A percentile compares a stretch with the other conserved stretches of the same genome.
phyloP scores from a whole-genome alignment of 1,140 invertebrate genomes.

The Hylaeus anthracinus region DNA sequence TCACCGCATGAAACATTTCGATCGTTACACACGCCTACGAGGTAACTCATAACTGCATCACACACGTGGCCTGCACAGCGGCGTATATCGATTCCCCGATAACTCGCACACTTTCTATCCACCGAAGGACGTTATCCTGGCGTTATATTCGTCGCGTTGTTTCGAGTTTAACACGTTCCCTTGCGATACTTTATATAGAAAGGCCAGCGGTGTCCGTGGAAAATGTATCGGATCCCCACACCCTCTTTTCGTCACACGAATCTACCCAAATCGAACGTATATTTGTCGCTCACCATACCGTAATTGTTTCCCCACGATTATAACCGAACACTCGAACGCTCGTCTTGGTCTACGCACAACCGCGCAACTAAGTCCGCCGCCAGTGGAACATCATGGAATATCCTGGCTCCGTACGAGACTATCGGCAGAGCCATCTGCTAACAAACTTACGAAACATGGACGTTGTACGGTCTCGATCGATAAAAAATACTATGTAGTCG shows the following conservation, averaged over 20 bases:
- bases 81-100: conserved; percentile 9
- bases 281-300: not conserved
- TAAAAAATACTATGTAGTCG: not conserved
- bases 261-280: not conserved
- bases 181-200: not conserved
- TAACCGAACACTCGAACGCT: not conserved
- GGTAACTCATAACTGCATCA: conserved; percentile 30
- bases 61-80: conserved; percentile 26
- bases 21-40: conserved; percentile 26
- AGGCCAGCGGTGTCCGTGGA: not conserved
- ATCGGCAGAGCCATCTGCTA: not conserved
- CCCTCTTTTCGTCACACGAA: not conserved
- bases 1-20: not conserved
- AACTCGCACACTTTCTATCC: not conserved
- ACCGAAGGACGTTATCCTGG: not conserved
- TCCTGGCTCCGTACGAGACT: not conserved
- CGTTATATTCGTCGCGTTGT: too few relatives aligned
- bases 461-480: not conserved
- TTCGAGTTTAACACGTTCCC: not conserved
- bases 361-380: conserved; percentile 14
- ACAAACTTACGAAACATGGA: not conserved
- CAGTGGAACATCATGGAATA: conserved; percentile 14
- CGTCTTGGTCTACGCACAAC: conserved; percentile 8
- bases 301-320: not conserved
- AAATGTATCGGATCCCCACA: not conserved